Base-by-base conservation (phyloP, 2,113 vertebrate species). In the Neodon shergylaensis region DNA sequence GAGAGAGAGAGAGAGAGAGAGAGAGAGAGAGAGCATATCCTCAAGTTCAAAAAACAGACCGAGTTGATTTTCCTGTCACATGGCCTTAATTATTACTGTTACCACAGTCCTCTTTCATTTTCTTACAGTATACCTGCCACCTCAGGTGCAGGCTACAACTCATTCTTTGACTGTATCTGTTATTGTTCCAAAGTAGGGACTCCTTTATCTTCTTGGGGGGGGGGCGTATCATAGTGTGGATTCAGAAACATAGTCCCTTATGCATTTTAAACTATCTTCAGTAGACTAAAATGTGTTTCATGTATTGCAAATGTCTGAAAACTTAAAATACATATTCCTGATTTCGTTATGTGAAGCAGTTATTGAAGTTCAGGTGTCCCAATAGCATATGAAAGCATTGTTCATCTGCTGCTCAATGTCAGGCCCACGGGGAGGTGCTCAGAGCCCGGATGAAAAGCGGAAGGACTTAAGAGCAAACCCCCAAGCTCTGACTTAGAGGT, bases 321-420 rank as follows among this genome's bases (percentile, higher is more conserved):
- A 91, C 47, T 90, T 89, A 85, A 95, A 91, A 65, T 24, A 33
- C 42, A 91, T 89, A 81, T 92, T 96, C 31, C 7, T 28, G 19
- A 63, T 91, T 96, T 47, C 10, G 73, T 92, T 17, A 24, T 13
- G 5, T 76, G 72, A 65, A 54, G 86, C 79, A 88, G 0, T 81
- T 83, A 74, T 88, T 81, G 84, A 97, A 95, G 66, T 49, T 90
- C 78, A 92, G n/a, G 61, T 79, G 54, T 86, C 66, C 77, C 52
- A 66, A 44, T 12, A 7, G 86, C 36, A 22, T 81, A 52, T 36
- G 83, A 94, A 90, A 77, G 90, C 10, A 52, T 6, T 58, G 54
- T 39, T 66, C 66, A 94, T 84, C 44, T 91, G 47, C 79, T 61
- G 82, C 63, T 72, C 81, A 90, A 4, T 82, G 13, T 78, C 86